phyloP scores from a whole-genome alignment of 2,888 invertebrate species.

The Rhingia rostrata region DNA sequence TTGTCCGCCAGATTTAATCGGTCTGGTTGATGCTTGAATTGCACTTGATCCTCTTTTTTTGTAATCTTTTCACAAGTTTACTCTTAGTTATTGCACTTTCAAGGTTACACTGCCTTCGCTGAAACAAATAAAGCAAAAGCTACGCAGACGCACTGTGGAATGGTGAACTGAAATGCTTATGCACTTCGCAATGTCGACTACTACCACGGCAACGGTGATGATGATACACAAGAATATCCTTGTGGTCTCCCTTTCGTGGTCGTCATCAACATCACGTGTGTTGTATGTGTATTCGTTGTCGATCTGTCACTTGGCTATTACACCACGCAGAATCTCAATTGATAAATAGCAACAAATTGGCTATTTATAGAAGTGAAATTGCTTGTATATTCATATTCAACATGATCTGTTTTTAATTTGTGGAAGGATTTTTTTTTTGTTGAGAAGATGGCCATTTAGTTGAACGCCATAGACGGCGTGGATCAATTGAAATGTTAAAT shows the following conservation, averaged over 20 bases:
- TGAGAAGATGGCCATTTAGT: neutral
- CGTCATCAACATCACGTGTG: constrained; percentile 6
- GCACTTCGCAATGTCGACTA: constrained; percentile 8
- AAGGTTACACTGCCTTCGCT: constrained; percentile 56
- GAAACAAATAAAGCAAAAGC: constrained; percentile 20
- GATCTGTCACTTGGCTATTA: constrained; percentile 66
- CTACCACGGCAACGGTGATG: constrained; percentile 14
- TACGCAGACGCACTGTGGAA: constrained; percentile 21
- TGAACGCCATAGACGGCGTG: neutral
- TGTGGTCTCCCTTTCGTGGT: constrained; percentile 38
- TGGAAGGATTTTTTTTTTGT: constrained; percentile 25
- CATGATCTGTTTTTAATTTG: constrained; percentile 63
- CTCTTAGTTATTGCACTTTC: constrained; percentile 68
- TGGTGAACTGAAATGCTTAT: constrained; percentile 37
- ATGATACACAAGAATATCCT: constrained; percentile 42
- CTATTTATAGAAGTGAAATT: constrained; percentile 68
- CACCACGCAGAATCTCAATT: constrained; percentile 62
- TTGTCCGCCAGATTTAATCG: constrained; percentile 60
- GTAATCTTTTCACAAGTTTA: constrained; percentile 24
- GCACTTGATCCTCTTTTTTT: constrained; percentile 47
- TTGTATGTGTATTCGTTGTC: constrained; percentile 39
- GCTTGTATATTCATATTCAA: constrained; percentile 42
- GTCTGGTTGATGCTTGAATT: constrained; percentile 49
- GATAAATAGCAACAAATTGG: constrained; percentile 65
- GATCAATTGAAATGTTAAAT: constrained; percentile 35